Evolutionary conservation across 2,888 invertebrate genomes (phyloP).

Genomic region (Zele albiditarsus): DNA sequence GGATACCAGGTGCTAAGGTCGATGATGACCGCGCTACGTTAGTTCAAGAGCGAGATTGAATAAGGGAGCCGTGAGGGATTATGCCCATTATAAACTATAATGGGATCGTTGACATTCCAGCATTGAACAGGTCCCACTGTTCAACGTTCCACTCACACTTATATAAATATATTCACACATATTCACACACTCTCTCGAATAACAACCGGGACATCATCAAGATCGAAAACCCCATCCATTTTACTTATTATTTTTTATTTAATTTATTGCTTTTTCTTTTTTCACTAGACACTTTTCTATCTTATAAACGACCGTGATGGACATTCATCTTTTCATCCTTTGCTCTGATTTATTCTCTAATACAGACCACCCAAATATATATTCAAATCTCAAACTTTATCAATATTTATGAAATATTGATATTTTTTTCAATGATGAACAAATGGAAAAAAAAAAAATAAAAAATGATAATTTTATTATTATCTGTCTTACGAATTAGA

Average conservation of each 20-base stretch:
- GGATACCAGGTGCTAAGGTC: conserved; percentile 9
- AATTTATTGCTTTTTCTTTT: background rate
- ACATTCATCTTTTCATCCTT: conserved; percentile 16
- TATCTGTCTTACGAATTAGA: background rate
- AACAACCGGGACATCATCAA: conserved; percentile 5
- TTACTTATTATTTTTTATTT: conserved; percentile 6
- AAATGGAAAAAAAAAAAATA: background rate
- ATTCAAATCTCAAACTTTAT: background rate
- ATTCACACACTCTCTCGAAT: background rate
- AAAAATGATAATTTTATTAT: background rate
- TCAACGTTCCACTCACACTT: conserved; percentile 48
- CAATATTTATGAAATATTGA: background rate
- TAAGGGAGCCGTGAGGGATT: conserved; percentile 54
- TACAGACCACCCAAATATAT: background rate
- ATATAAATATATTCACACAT: background rate
- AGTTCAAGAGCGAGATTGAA: conserved; percentile 26
- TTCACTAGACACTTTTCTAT: background rate
- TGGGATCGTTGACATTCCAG: conserved; percentile 63
- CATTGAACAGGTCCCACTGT: conserved; percentile 64
- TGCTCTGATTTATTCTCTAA: background rate
- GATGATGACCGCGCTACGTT: background rate
- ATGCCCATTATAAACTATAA: conserved; percentile 55
- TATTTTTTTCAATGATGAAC: background rate
- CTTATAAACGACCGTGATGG: conserved; percentile 38
- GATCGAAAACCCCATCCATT: background rate